A percentile compares a stretch with the other conserved stretches of the same genome.
phyloP scores from a whole-genome alignment of 1,140 invertebrate genomes.

The Zaprionus kolodkinae region DNA sequence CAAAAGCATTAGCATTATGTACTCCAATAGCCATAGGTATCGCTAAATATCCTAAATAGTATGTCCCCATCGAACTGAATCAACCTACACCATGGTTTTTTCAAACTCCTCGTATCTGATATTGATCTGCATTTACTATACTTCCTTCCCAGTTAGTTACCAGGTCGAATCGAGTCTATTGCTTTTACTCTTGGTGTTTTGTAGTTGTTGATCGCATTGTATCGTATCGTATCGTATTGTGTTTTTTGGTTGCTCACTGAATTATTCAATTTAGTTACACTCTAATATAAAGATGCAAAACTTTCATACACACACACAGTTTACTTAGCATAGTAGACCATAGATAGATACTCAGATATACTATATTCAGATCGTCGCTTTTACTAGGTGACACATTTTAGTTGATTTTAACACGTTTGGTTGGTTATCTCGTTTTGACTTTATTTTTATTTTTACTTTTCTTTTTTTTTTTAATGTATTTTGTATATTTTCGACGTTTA shows the following conservation, averaged over 20 bases:
- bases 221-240: slow-evolving; percentile 7
- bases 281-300: slow-evolving; percentile 83
- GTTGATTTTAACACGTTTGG: slow-evolving; percentile 34
- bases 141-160: neutral
- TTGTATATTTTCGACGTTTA: slow-evolving; percentile 54
- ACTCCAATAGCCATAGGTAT: slow-evolving; percentile 17
- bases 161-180: slow-evolving; percentile 7
- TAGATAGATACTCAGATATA: slow-evolving; percentile 40
- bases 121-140: neutral
- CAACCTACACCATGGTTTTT: slow-evolving; percentile 8
- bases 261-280: slow-evolving; percentile 63
- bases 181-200: slow-evolving; percentile 1
- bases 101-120: neutral
- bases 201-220: neutral
- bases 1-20: slow-evolving; percentile 22
- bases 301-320: slow-evolving; percentile 65
- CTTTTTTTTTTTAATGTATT: slow-evolving; percentile 2
- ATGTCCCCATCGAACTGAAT: neutral
- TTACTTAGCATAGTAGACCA: slow-evolving; percentile 66
- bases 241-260: slow-evolving; percentile 25
- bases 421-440: slow-evolving; percentile 16
- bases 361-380: slow-evolving; percentile 11
- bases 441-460: slow-evolving; percentile 1
- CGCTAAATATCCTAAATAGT: slow-evolving; percentile 8
- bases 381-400: slow-evolving; percentile 54